Conservation (phyloP, 2,113 vertebrate species). For the Microcebus tavaratra region DNA sequence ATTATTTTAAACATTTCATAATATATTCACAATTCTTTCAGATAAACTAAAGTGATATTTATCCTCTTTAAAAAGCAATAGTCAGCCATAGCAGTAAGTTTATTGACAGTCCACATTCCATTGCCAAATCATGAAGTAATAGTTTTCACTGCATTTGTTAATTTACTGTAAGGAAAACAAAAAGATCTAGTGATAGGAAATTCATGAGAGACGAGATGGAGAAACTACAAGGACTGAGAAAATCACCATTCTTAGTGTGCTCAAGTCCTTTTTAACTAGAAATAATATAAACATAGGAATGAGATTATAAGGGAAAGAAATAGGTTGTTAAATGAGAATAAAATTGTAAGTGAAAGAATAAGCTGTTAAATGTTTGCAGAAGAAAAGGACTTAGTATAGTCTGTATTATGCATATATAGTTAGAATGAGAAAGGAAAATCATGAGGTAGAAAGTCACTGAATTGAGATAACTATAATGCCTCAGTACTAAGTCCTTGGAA, state of each 20-base stretch:
- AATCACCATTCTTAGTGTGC: background rate
- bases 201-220: background rate
- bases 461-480: background rate
- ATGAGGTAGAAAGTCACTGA: background rate
- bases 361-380: background rate
- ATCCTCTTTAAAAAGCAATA: background rate
- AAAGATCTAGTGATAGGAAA: background rate
- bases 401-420: background rate
- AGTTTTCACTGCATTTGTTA: background rate
- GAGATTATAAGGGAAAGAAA: background rate
- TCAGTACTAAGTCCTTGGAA: background rate
- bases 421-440: background rate
- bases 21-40: conserved; percentile 31
- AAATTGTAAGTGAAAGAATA: background rate
- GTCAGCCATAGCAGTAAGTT: background rate
- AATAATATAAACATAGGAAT: background rate
- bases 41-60: conserved; percentile 2
- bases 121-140: background rate
- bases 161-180: background rate
- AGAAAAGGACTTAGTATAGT: background rate
- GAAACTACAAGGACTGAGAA: background rate
- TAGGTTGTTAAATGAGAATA: background rate
- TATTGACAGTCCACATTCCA: background rate
- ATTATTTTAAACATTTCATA: conserved; percentile 38
- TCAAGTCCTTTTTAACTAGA: background rate